Conservation (phyloP, 1,140 invertebrate species). For the Papilio helenus region DNA sequence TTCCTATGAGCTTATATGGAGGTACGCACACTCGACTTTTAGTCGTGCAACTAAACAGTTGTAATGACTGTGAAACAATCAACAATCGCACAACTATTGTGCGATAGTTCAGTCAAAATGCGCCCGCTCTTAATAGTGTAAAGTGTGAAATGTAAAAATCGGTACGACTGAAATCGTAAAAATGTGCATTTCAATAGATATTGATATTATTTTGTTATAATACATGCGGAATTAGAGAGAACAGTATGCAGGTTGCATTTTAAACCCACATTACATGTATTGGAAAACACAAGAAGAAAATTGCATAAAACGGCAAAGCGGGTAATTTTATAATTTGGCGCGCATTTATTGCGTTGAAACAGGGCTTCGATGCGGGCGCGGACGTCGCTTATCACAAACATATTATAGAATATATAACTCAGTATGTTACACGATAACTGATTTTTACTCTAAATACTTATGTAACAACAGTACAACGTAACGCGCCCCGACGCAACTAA, state of each 20-base stretch:
- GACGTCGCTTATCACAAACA: conserved; percentile 57
- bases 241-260: conserved; percentile 8
- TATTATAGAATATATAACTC: conserved; percentile 53
- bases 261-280: not conserved
- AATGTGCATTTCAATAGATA: no score
- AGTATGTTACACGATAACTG: conserved; percentile 60
- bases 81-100: no score
- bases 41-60: no score
- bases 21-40: no score
- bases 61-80: no score
- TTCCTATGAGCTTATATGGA: no score
- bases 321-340: conserved; percentile 25
- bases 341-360: conserved; percentile 26
- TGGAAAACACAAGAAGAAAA: not conserved
- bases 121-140: no score
- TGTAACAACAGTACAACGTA: conserved; percentile 51
- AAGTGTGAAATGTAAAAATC: no score
- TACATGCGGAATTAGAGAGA: not conserved
- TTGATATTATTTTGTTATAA: not conserved
- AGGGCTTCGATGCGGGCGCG: conserved; percentile 48
- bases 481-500: conserved; percentile 32
- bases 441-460: conserved; percentile 68
- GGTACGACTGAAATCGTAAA: no score
- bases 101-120: no score
- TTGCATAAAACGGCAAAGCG: conserved; percentile 15